Conservation (phyloP, 2,888 invertebrate species). For the Tinea pellionella region DNA sequence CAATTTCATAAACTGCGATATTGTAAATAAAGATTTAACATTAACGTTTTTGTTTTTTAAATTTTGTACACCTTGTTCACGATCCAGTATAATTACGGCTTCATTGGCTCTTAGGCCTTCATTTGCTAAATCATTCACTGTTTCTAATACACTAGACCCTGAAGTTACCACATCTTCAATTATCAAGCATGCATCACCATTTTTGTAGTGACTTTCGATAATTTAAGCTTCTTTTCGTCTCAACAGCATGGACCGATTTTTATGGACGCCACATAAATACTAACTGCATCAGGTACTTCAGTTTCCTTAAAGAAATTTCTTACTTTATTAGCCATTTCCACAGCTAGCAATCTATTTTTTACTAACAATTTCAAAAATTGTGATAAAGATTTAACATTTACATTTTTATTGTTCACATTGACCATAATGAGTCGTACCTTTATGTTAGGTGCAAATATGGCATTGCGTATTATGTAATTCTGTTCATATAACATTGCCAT, state of each 20-base stretch:
- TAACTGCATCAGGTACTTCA: no score
- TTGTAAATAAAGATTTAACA: slow-evolving; percentile 33
- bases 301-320: no score
- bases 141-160: slow-evolving; percentile 94
- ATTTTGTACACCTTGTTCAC: slow-evolving; percentile 77
- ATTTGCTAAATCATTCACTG: slow-evolving; percentile 77
- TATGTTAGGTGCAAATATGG: no score
- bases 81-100: slow-evolving; percentile 89
- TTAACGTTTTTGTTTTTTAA: slow-evolving; percentile 63
- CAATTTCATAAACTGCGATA: slow-evolving; percentile 73
- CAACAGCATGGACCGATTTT: slow-evolving; percentile 87
- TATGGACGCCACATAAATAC: no score
- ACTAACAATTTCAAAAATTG: no score
- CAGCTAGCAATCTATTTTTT: no score
- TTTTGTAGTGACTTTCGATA: slow-evolving; percentile 87
- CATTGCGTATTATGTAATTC: no score
- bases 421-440: no score
- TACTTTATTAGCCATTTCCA: no score
- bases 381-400: no score
- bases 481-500: slow-evolving; percentile 69
- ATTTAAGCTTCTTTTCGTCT: slow-evolving; percentile 93
- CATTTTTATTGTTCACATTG: no score
- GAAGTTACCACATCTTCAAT: slow-evolving; percentile 96
- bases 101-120: slow-evolving; percentile 71
- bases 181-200: slow-evolving; percentile 85